These are phyloP conservation scores for Lamellibrachia columna DNA, from an alignment of 2,888 invertebrate species.

Conservation along the genomic window DNA sequence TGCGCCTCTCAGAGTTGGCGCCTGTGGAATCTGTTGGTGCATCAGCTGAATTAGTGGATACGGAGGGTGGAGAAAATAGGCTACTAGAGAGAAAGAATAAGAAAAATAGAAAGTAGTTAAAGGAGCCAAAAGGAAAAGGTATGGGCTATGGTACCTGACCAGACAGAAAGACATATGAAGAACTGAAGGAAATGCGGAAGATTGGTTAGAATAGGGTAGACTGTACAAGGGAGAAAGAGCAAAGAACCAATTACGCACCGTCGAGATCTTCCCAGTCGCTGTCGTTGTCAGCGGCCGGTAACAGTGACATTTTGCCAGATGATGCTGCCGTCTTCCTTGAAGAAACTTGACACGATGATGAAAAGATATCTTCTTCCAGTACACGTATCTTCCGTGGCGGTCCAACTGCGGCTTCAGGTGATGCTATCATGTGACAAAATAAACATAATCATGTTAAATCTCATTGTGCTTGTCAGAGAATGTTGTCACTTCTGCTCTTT, in stretches of 20 bases:
- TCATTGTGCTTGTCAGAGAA: neutral
- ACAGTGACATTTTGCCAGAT: neutral
- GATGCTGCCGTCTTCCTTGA: neutral
- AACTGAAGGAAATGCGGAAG: too few relatives aligned
- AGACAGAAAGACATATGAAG: too few relatives aligned
- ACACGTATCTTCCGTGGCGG: neutral
- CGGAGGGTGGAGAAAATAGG: too few relatives aligned
- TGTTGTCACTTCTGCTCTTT: too few relatives aligned
- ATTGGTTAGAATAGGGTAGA: neutral
- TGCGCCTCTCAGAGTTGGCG: too few relatives aligned
- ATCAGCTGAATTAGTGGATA: too few relatives aligned
- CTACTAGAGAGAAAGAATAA: too few relatives aligned
- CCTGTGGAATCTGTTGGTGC: too few relatives aligned
- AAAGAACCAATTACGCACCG: conserved; percentile 27
- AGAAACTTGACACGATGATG: neutral
- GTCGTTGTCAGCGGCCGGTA: conserved; percentile 29
- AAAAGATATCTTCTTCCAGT: neutral
- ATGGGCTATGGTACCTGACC: too few relatives aligned
- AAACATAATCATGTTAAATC: neutral
- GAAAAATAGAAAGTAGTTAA: too few relatives aligned
- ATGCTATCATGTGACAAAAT: neutral
- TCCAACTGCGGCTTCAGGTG: neutral
- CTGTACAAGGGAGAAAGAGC: neutral
- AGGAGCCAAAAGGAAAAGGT: too few relatives aligned
- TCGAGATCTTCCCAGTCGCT: conserved; percentile 36